Evolutionary conservation across 2,797 vertebrate genomes (phyloP).

Genomic region (Otolemur crassicaudatus): DNA sequence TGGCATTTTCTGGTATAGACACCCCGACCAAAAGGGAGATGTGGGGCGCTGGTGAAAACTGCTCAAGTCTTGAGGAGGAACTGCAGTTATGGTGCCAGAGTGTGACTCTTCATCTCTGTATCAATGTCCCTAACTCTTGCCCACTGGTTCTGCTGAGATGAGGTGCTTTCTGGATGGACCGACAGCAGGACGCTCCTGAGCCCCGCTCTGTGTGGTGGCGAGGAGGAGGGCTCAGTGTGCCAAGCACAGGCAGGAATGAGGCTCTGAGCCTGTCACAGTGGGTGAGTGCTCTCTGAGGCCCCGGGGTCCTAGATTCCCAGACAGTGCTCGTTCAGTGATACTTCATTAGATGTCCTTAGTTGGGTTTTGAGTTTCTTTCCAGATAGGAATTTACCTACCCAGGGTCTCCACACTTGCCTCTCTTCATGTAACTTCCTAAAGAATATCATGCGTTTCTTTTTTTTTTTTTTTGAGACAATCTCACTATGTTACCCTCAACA

Average conservation of each 20-base stretch:
- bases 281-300: neutral
- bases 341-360: neutral
- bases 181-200: neutral
- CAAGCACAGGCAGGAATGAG: fast-evolving
- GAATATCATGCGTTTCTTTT: neutral
- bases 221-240: neutral
- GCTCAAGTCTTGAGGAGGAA: neutral
- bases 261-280: fast-evolving
- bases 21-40: fast-evolving
- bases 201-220: neutral
- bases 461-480: too few species aligned
- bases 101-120: neutral
- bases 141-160: fast-evolving
- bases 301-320: neutral
- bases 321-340: neutral
- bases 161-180: neutral
- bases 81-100: neutral
- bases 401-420: neutral
- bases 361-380: neutral
- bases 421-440: neutral
- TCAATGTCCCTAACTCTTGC: neutral
- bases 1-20: neutral
- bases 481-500: too few species aligned
- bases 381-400: neutral
- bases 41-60: neutral